Base-by-base conservation (phyloP, 2,888 invertebrate species). In the Capitulum mitella region DNA sequence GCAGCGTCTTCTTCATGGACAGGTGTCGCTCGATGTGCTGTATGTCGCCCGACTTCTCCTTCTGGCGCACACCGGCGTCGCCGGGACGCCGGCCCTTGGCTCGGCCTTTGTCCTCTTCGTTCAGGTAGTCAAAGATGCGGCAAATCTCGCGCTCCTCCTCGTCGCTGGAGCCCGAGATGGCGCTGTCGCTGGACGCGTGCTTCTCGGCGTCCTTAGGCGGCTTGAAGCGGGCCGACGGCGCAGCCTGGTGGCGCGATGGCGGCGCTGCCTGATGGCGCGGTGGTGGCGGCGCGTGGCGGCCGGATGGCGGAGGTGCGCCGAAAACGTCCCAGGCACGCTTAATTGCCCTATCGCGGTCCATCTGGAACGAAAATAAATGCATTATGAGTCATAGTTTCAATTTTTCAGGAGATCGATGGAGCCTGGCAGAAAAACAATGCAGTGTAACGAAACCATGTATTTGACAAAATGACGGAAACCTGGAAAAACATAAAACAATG, bases 1-100 rank as follows among this genome's bases (percentile, higher is more conserved):
- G 87, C 82, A 93, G 93, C 32, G 93, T 93, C 85, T 93, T 93
- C 87, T 93, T 93, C 93, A 93, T 93, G 85, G 93, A 93, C 83
- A 93, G 88, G 85, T 93, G 93, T 83, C 93, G 87, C 84, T 93
- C 93, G 70, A 93, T 86, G 34, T 93, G 93, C 84, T 91, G 90
- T 74, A 91, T 91, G 79, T 85, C 85, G 76, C 40, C 74, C n/a
- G 43, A 1, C 16, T 75, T 75, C 26, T 74, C 74, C 64, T 34
- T 64, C 26, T 32, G 34, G 1, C 64, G 64, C 26, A 10, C 64
- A 16, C 64, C 64, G 58, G 58, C 58, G 29, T 6, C 58, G 8
- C 29, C 8, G 14, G 22, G 10, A 5, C 70, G 70, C 19, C 19
- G 19, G 70, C 70, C 37, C 74, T 75, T 75, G 40, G n/a, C n/a